These are phyloP conservation scores for Cygnus olor DNA, from an alignment of 2,797 vertebrate species.

Conservation along the genomic window DNA sequence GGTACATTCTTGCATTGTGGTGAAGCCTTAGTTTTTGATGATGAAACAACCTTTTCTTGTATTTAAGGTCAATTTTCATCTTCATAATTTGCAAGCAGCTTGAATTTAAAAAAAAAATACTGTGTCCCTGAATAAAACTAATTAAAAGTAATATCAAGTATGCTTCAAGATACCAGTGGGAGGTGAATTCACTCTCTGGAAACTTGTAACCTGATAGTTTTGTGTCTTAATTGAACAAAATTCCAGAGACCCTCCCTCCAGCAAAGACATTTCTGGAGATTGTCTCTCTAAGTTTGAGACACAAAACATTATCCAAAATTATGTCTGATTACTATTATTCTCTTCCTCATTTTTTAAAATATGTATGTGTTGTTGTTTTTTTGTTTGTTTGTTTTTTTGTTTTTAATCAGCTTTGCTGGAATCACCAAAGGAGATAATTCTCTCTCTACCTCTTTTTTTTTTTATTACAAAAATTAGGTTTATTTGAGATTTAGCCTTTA, in stretches of 20 bases:
- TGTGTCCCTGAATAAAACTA: neutral
- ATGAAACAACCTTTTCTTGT: neutral
- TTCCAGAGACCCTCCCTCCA: neutral
- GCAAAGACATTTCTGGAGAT: neutral
- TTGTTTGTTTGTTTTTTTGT: neutral
- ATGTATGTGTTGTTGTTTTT: neutral
- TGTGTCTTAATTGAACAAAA: neutral
- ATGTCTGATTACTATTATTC: neutral
- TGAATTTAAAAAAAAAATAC: neutral
- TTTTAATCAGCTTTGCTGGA: neutral
- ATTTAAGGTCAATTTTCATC: neutral
- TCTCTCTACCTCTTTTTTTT: neutral
- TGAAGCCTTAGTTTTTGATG: neutral
- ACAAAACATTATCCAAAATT: neutral
- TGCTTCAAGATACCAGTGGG: neutral
- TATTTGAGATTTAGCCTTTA: neutral
- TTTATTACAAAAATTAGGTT: neutral
- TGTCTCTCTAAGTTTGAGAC: neutral
- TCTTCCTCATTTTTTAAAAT: neutral
- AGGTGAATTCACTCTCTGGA: constrained; percentile 20
- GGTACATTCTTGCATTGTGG: neutral
- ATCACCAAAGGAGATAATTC: neutral
- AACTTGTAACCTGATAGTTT: neutral
- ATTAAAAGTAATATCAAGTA: neutral
- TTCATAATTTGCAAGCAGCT: neutral